A percentile compares a stretch with the other conserved stretches of the same genome.
phyloP scores from a whole-genome alignment of 2,888 invertebrate genomes.

The Bugula neritina region DNA sequence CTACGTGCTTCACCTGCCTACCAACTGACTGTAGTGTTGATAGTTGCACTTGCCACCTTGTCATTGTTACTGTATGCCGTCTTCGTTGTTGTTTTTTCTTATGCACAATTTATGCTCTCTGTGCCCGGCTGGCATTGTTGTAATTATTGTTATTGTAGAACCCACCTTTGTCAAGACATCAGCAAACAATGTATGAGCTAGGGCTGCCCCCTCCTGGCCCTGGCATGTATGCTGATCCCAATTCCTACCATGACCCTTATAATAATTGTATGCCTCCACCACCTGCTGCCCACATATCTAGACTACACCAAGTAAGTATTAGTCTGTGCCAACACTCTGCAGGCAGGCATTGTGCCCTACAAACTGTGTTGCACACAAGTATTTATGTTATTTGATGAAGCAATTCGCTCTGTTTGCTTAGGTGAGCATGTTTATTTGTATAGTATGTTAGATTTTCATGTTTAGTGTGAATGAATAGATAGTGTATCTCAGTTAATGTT shows the following conservation, averaged over 20 bases:
- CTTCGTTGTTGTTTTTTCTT: too few species aligned
- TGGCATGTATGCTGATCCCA: constrained; percentile 6
- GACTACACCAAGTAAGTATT: constrained; percentile 23
- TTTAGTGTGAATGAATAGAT: not conserved
- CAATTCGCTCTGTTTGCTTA: not conserved
- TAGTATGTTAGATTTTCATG: not conserved
- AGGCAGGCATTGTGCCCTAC: not conserved
- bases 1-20: not conserved
- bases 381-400: not conserved
- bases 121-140: constrained; percentile 1
- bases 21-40: not conserved
- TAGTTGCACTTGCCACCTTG: not conserved
- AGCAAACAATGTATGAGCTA: constrained; percentile 21
- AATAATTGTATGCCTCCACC: constrained; percentile 5
- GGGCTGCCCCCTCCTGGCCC: constrained; percentile 18
- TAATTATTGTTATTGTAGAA: constrained; percentile 17
- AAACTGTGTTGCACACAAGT: not conserved
- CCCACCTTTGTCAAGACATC: constrained; percentile 21
- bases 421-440: not conserved
- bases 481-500: not conserved
- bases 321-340: not conserved
- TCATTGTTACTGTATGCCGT: not conserved
- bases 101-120: not conserved
- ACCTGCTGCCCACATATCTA: not conserved
- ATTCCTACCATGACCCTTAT: constrained; percentile 23